phyloP scores from a whole-genome alignment of 2,888 invertebrate species.

The Piscicola geometra region DNA sequence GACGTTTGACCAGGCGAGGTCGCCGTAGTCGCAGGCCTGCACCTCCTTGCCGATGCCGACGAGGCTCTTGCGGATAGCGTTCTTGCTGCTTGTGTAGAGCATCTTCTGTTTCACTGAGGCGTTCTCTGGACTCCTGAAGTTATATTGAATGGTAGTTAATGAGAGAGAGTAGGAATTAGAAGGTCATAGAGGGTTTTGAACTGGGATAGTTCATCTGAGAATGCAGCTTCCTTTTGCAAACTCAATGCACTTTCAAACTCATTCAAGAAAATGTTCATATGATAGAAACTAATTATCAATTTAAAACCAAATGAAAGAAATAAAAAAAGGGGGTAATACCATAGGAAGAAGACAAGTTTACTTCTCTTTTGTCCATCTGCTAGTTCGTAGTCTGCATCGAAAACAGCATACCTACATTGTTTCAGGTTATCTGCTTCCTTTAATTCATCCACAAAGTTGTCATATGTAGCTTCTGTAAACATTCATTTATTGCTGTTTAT shows the following conservation, averaged over 20 bases:
- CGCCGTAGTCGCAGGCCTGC: conserved; percentile 87
- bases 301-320: too few relatives aligned
- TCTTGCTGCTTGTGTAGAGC: conserved; percentile 83
- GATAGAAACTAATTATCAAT: background rate
- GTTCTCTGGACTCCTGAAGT: conserved; percentile 78
- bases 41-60: conserved; percentile 95
- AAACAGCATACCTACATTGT: conserved; percentile 92
- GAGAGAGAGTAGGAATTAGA: too few relatives aligned
- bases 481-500: too few relatives aligned
- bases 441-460: conserved; percentile 86
- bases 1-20: conserved; percentile 57
- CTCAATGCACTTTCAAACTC: too few relatives aligned
- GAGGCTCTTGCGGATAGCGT: conserved; percentile 92
- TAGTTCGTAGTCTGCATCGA: conserved; percentile 97
- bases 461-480: conserved; percentile 73
- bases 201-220: too few relatives aligned
- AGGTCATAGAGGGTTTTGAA: too few relatives aligned
- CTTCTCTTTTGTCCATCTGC: conserved; percentile 45
- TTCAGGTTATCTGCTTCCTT: conserved; percentile 67
- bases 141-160: too few relatives aligned
- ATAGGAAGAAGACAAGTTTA: conserved; percentile 51
- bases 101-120: conserved; percentile 82
- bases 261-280: background rate
- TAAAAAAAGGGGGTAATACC: conserved; percentile 47
- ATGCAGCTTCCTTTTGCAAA: too few relatives aligned